Evolutionary conservation across 2,888 invertebrate species (phyloP), one percentile per base, ranked within the genome.

Genomic region (Amiota mariae): DNA sequence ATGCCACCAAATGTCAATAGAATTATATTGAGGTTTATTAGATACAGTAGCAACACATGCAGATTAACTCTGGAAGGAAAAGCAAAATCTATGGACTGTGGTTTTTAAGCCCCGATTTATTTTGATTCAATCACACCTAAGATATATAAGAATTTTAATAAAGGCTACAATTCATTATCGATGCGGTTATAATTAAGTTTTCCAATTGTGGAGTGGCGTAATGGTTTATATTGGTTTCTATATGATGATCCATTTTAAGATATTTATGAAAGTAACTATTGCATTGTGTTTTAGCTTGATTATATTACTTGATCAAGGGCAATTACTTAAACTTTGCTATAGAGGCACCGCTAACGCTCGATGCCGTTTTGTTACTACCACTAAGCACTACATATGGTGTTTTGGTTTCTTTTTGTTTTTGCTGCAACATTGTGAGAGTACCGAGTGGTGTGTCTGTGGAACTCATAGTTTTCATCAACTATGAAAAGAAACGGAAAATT

Each of bases 391-490:
- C 94, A 90, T 94, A 99, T 0, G 98, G 95, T 47, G 97, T 95
- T 86, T 97, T 96, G 13, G 97, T 96, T 91, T 97, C 96, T 85
- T 96, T 96, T 90, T 99, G 99, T 89, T 98, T 99, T 77, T 97
- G 96, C 90, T 97, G 96, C 82, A 99, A 91, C 93, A 99, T 94
- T 87, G 95, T 96, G 73, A 99, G 92, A 1, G 99, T 99, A 82
- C 97, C 96, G 74, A 99, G 92, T 0, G 99, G 99, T 0, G 99
- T 99, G 90, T 99, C 98, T 13, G 98, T 98, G 2, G 98, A 97
- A 82, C 97, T 97, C 98, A 98, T 98, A 87, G 97, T 96, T 90
- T 97, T 97, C 97, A 98, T 97, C 84, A 98, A 90, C 94, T 95
- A 89, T 61, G 88, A 80, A 51, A 11, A 1, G 71, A n/a, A n/a